Evolutionary conservation across 2,888 invertebrate genomes (phyloP), one percentile per base, ranked within the genome.

Genomic region (Erebia ligea): DNA sequence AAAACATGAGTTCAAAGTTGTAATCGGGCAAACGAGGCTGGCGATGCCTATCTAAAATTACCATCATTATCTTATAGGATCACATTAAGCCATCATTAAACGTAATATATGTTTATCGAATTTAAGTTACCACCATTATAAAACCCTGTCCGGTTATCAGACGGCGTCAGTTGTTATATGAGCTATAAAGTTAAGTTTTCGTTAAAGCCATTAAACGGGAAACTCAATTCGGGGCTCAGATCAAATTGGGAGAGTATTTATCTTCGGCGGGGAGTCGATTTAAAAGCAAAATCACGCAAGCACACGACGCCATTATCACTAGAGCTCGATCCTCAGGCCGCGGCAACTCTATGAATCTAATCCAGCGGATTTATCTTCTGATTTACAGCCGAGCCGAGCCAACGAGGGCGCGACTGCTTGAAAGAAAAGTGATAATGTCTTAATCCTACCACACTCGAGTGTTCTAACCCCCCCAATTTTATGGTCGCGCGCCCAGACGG

Each of bases 401-500:
- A 82, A 85, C 82, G 86, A 88, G 90, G 92, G 91, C 91, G 88
- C 86, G 86, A 86, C 86, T 89, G 87, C 88, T 88, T 80, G 85
- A 94, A 94, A 94, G 94, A 94, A 95, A 95, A 95, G 94, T 94
- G 94, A 95, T 95, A 95, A 95, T 94, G 94, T 95, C 94, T 94
- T 95, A 94, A 95, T 94, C 94, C 94, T 90, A 91, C 90, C 94
- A 93, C 93, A 93, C 93, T 92, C 84, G 89, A 91, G 86, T 82
- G 84, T 86, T 80, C 85, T 83, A 83, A 8, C 89, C 85, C 85
- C 66, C 58, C 82, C 84, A 88, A 91, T 92, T 92, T 92, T 91
- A 92, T 91, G 91, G 92, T 91, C 91, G 88, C 88, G 84, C 87
- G 88, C 91, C 84, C 91, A 91, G 91, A 91, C 89, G 92, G 92